Evolutionary conservation across 2,888 invertebrate genomes (phyloP).

Genomic region (Xestia rhomboidea): DNA sequence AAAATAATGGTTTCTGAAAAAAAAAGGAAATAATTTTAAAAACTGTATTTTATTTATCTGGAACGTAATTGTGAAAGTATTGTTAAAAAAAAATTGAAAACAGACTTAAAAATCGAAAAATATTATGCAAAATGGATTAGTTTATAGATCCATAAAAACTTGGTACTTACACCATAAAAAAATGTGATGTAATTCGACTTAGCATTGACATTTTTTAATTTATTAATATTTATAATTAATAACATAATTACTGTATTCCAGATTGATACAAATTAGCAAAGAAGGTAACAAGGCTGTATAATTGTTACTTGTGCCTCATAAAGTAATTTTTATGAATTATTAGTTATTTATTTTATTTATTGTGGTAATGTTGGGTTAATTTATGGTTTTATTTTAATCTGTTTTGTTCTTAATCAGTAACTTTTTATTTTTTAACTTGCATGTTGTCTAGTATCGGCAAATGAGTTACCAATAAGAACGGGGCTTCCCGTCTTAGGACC

Average conservation of each 20-base stretch:
- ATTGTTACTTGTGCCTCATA: conserved; percentile 53
- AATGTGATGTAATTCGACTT: conserved; percentile 50
- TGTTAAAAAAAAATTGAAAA: conserved; percentile 25
- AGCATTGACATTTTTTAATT: conserved; percentile 49
- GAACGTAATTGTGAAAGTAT: conserved; percentile 10
- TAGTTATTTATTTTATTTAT: conserved; percentile 65
- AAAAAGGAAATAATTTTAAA: conserved; percentile 4
- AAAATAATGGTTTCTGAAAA: conserved; percentile 27
- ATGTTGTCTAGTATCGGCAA: conserved; percentile 53
- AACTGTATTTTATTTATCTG: conserved; percentile 12
- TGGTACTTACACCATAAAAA: conserved; percentile 51
- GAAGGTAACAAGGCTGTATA: conserved; percentile 30
- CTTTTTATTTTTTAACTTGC: conserved; percentile 42
- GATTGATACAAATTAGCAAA: conserved; percentile 34
- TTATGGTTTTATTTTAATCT: conserved; percentile 34
- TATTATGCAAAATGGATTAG: conserved; percentile 9
- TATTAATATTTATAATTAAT: conserved; percentile 35
- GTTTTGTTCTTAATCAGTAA: conserved; percentile 29
- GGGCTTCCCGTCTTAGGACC: neutral
- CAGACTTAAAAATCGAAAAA: conserved; percentile 18
- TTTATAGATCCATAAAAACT: conserved; percentile 29
- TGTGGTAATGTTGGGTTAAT: conserved; percentile 55
- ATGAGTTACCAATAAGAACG: conserved; percentile 49
- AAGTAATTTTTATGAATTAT: conserved; percentile 45
- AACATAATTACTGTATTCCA: conserved; percentile 37